Evolutionary conservation across 2,113 vertebrate genomes (phyloP).

Genomic region (Poeciliopsis prolifica): DNA sequence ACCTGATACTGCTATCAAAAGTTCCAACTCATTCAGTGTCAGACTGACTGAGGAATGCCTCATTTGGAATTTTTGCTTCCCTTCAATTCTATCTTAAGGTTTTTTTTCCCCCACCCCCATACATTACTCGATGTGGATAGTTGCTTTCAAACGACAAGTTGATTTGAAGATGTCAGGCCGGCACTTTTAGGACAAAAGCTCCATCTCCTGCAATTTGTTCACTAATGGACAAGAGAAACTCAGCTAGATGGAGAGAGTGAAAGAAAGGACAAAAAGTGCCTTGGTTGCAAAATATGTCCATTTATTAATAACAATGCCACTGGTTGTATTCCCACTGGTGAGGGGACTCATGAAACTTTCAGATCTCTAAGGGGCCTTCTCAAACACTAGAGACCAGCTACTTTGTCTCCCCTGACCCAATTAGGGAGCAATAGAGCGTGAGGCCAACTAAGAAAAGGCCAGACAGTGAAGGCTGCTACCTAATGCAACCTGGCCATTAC

Average conservation of each 20-base stretch:
- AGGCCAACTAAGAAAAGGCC: constrained; percentile 67
- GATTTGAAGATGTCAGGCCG: constrained; percentile 49
- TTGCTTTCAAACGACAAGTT: constrained; percentile 33
- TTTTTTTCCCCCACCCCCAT: constrained; percentile 7
- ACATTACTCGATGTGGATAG: constrained; percentile 13
- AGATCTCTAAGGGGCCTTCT: constrained; percentile 81
- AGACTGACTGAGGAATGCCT: constrained; percentile 35
- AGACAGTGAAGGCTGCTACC: constrained; percentile 61
- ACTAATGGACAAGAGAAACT: constrained; percentile 68
- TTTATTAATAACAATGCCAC: constrained; percentile 85
- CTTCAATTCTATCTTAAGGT: constrained; percentile 37
- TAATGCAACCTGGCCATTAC: constrained; percentile 61
- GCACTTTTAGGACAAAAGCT: constrained; percentile 50
- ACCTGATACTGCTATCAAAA: constrained; percentile 31
- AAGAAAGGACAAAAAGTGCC: constrained; percentile 68
- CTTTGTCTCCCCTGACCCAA: constrained; percentile 83
- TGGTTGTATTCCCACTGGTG: constrained; percentile 79
- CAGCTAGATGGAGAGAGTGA: constrained; percentile 55
- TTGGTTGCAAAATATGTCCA: constrained; percentile 79
- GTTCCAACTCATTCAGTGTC: constrained; percentile 52
- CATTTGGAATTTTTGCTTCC: constrained; percentile 48
- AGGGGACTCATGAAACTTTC: constrained; percentile 84
- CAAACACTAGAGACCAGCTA: constrained; percentile 79
- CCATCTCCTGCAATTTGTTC: constrained; percentile 67
- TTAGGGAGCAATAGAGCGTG: constrained; percentile 79